Evolutionary conservation across 2,113 vertebrate species (phyloP).

Genomic region (Passer domesticus): DNA sequence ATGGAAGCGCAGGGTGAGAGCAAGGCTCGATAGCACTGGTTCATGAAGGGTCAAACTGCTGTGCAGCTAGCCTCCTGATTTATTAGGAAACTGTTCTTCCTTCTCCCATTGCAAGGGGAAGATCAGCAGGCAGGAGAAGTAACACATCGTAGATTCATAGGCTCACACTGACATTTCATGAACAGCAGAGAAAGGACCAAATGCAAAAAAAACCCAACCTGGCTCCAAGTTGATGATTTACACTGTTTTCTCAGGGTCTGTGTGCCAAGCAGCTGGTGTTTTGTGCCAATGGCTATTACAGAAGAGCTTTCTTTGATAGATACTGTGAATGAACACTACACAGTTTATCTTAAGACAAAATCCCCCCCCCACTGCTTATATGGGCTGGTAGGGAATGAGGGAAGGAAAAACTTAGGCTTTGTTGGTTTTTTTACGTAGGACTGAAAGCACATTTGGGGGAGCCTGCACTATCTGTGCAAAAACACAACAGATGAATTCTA

Average conservation of each 20-base stretch:
- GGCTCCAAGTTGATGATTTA: conserved; percentile 42
- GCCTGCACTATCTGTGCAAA: conserved; percentile 28
- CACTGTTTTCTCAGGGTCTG: conserved; percentile 2
- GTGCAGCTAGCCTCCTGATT: not conserved
- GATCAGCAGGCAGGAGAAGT: not conserved
- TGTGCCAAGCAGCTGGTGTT: conserved; percentile 40
- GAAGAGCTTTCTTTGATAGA: conserved; percentile 43
- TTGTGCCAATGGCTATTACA: conserved; percentile 47
- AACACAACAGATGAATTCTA: conserved; percentile 55
- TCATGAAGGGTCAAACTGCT: not conserved
- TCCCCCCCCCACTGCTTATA: not conserved
- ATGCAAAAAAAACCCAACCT: not conserved
- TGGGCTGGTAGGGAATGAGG: not conserved
- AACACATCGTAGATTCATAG: conserved; percentile 32
- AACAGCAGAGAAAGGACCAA: conserved; percentile 14
- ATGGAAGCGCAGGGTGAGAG: not conserved
- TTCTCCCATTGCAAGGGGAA: not conserved
- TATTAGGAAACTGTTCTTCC: conserved; percentile 5
- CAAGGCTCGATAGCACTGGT: not conserved
- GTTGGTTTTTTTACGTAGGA: not conserved
- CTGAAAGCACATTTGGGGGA: not conserved
- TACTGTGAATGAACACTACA: not conserved
- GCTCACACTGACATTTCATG: conserved; percentile 22
- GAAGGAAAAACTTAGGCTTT: conserved; percentile 12
- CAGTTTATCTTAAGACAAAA: conserved; percentile 15